These are phyloP conservation scores for Chrysina gloriosa DNA, from an alignment of 2,888 invertebrate species.

Conservation along the genomic window DNA sequence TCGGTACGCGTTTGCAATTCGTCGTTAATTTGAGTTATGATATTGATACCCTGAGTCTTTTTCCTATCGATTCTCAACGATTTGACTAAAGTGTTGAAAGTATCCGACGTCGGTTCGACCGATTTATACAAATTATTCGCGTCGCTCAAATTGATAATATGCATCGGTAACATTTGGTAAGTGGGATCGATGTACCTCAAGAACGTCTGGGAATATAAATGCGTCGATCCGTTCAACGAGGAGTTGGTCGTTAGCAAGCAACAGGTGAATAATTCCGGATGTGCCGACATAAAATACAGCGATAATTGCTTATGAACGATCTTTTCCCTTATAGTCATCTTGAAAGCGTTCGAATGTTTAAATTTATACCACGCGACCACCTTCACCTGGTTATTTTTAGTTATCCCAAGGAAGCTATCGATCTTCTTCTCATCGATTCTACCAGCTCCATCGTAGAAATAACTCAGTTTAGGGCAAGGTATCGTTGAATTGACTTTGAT, in stretches of 20 bases:
- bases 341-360: constrained; percentile 68
- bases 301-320: constrained; percentile 73
- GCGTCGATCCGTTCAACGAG: constrained; percentile 69
- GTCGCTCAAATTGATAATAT: constrained; percentile 67
- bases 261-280: constrained; percentile 72
- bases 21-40: constrained; percentile 58
- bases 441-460: constrained; percentile 71
- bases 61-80: constrained; percentile 53
- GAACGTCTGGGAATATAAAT: constrained; percentile 73
- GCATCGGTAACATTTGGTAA: constrained; percentile 67
- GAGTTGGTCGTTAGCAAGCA: constrained; percentile 71
- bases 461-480: constrained; percentile 69
- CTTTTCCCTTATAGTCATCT: constrained; percentile 73
- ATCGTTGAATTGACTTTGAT: constrained; percentile 73
- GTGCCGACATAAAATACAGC: constrained; percentile 69
- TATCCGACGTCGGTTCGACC: constrained; percentile 55
- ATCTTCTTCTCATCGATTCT: constrained; percentile 70
- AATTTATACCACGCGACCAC: constrained; percentile 79
- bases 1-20: constrained; percentile 59
- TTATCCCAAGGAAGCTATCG: constrained; percentile 67
- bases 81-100: constrained; percentile 56
- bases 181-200: constrained; percentile 69
- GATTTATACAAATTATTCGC: constrained; percentile 58
- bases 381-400: constrained; percentile 63
- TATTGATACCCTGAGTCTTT: constrained; percentile 52